Evolutionary conservation across 92 coral and sea anemone species (phyloP).

Genomic region (Siderastrea siderea): DNA sequence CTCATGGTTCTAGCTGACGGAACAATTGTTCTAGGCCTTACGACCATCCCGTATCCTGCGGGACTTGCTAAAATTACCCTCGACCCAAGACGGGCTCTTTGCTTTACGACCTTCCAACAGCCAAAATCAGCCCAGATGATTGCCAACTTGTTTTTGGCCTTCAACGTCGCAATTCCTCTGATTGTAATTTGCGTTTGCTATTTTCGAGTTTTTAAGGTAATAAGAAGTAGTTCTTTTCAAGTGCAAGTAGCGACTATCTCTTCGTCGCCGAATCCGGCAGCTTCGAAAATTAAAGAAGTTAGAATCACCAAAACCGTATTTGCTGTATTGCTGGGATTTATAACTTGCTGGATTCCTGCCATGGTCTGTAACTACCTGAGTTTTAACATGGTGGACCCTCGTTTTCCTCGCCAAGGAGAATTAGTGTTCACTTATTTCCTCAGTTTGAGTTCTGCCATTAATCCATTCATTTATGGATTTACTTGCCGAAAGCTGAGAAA

Average conservation of each 20-base stretch:
- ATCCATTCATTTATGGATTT: conserved; percentile 37
- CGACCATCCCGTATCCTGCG: conserved; percentile 9
- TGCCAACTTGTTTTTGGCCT: conserved; percentile 12
- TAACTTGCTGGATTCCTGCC: conserved; percentile 60
- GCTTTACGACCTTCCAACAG: conserved; percentile 39
- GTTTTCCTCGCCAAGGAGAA: conserved; percentile 46
- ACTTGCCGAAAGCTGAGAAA: conserved; percentile 20
- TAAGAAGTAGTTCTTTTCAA: conserved; percentile 20
- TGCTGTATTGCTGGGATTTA: conserved; percentile 55
- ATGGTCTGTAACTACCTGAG: conserved; percentile 34
- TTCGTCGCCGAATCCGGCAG: background rate
- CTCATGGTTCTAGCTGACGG: conserved; percentile 30
- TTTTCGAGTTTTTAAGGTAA: conserved; percentile 26
- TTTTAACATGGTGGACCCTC: conserved; percentile 33
- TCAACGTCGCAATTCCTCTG: conserved; percentile 56
- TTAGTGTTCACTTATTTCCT: conserved; percentile 35
- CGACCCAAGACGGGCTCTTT: conserved; percentile 57
- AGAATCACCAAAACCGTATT: conserved; percentile 51
- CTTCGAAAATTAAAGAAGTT: conserved; percentile 48
- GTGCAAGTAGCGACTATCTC: conserved; percentile 25
- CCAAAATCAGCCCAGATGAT: conserved; percentile 20
- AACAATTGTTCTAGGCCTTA: conserved; percentile 9
- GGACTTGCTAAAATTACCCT: conserved; percentile 57
- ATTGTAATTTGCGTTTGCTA: conserved; percentile 39
- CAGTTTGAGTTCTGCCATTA: conserved; percentile 22